A percentile compares a stretch with the other conserved stretches of the same genome.
Conservation (phyloP, 2,888 invertebrate species). For the Gnatocerus cornutus region DNA sequence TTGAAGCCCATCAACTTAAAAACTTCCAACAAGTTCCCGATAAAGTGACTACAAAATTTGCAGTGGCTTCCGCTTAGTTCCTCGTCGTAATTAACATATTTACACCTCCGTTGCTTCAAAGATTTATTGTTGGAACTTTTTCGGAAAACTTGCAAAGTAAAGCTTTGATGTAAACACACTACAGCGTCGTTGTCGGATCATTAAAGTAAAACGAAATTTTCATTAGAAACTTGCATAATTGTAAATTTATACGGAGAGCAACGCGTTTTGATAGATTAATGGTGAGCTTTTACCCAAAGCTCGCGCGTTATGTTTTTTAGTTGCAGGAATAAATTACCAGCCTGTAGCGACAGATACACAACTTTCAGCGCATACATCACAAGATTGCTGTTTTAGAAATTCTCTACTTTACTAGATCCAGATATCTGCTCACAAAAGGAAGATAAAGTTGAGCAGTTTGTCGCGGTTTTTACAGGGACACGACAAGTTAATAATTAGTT, state of each 20-base stretch:
- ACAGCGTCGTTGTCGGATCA: not conserved
- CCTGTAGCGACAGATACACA: not conserved
- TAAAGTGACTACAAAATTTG: not conserved
- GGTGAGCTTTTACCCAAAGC: conserved; percentile 2
- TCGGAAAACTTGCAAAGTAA: not conserved
- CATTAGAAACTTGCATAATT: conserved; percentile 6
- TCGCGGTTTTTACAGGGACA: no score
- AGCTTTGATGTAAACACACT: not conserved
- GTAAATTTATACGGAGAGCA: not conserved
- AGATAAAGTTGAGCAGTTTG: no score
- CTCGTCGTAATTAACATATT: not conserved
- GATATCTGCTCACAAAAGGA: no score
- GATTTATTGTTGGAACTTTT: conserved; percentile 2
- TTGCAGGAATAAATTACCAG: not conserved
- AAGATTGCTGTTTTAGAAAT: conserved; percentile 1
- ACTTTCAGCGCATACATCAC: conserved; percentile 3
- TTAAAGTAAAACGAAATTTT: not conserved
- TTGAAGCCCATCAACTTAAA: conserved; percentile 8
- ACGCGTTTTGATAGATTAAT: not conserved
- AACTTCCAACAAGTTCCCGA: conserved; percentile 1
- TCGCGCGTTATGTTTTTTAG: not conserved
- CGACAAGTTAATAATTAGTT: no score
- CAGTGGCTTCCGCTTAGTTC: not conserved
- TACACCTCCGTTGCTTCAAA: conserved; percentile 2
- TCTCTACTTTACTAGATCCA: no score